Percentiles rank a stretch among this genome's conserved stretches.
These are phyloP conservation scores for Eremophila alpestris DNA, from an alignment of 2,797 vertebrate species.

Conservation along the genomic window DNA sequence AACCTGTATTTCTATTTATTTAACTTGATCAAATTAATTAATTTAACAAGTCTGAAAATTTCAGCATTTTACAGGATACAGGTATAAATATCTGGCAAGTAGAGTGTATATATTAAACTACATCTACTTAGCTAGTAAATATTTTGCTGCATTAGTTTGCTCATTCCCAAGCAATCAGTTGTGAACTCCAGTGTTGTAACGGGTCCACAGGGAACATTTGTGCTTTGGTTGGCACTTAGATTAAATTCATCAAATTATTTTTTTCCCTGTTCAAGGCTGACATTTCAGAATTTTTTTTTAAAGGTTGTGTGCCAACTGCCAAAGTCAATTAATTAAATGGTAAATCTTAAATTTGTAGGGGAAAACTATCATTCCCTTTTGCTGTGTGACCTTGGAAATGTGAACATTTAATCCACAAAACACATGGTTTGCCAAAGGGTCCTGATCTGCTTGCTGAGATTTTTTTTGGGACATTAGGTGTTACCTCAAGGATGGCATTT, in stretches of 20 bases:
- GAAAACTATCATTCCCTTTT: background rate
- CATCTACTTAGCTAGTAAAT: slow-evolving; percentile 33
- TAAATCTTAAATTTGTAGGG: slow-evolving; percentile 33
- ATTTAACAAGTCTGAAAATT: slow-evolving; percentile 17
- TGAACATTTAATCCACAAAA: background rate
- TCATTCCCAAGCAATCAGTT: slow-evolving; percentile 39
- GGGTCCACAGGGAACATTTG: slow-evolving; percentile 54
- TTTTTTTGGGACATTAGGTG: background rate
- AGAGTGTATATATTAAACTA: background rate
- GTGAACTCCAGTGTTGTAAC: slow-evolving; percentile 31
- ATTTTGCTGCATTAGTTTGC: slow-evolving; percentile 34
- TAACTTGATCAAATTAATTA: slow-evolving; percentile 45
- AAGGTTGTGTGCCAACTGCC: slow-evolving; percentile 63
- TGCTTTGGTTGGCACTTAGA: slow-evolving; percentile 66
- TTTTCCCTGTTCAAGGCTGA: slow-evolving; percentile 46
- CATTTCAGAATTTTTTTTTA: slow-evolving; percentile 54
- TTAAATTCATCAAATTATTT: slow-evolving; percentile 57
- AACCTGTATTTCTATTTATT: slow-evolving; percentile 45
- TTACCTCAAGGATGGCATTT: background rate
- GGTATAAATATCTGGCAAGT: slow-evolving; percentile 51
- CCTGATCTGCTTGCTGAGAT: background rate
- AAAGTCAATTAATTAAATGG: slow-evolving; percentile 63
- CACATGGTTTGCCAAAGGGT: background rate
- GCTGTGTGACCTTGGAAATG: background rate
- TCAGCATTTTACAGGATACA: background rate